Percentiles rank a stretch among this genome's conserved stretches.
Evolutionary conservation across 1,140 invertebrate species (phyloP).

Genomic region (Ptiloglossa arizonensis): DNA sequence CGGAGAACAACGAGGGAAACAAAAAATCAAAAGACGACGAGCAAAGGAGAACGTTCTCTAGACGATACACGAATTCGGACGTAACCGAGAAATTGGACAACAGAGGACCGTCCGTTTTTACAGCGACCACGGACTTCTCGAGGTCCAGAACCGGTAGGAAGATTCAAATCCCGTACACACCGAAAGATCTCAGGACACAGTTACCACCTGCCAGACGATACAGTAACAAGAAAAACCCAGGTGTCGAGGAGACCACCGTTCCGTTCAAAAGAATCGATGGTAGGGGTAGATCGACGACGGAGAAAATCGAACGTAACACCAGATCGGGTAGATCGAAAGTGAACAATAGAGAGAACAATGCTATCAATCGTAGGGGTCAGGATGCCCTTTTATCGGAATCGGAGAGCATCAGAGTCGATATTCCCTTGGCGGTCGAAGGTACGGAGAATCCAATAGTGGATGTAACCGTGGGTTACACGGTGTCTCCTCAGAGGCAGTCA

Average conservation of each 20-base stretch:
- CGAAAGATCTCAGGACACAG: conserved; percentile 60
- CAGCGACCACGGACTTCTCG: conserved; percentile 42
- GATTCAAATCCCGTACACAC: conserved; percentile 61
- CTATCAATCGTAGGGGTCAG: conserved; percentile 5
- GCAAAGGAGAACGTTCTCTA: conserved; percentile 3
- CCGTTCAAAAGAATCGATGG: background rate
- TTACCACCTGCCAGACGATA: conserved; percentile 40
- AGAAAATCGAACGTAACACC: background rate
- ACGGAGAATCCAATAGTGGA: conserved; percentile 36
- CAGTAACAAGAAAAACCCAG: conserved; percentile 24
- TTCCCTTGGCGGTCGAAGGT: conserved; percentile 55
- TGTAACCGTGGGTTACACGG: background rate
- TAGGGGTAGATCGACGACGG: conserved; percentile 21
- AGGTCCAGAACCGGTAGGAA: conserved; percentile 73
- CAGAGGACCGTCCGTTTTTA: conserved; percentile 56
- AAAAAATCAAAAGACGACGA: conserved; percentile 4
- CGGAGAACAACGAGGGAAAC: background rate
- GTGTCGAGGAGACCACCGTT: background rate
- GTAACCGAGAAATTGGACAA: conserved; percentile 29
- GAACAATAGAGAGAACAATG: conserved; percentile 40
- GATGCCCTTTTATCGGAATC: conserved; percentile 50
- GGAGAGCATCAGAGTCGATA: conserved; percentile 63
- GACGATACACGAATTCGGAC: background rate
- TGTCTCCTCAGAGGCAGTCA: background rate
- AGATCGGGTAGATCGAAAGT: conserved; percentile 14